Evolutionary conservation across 2,888 invertebrate genomes (phyloP).

Genomic region (Schizotus pectinicornis): DNA sequence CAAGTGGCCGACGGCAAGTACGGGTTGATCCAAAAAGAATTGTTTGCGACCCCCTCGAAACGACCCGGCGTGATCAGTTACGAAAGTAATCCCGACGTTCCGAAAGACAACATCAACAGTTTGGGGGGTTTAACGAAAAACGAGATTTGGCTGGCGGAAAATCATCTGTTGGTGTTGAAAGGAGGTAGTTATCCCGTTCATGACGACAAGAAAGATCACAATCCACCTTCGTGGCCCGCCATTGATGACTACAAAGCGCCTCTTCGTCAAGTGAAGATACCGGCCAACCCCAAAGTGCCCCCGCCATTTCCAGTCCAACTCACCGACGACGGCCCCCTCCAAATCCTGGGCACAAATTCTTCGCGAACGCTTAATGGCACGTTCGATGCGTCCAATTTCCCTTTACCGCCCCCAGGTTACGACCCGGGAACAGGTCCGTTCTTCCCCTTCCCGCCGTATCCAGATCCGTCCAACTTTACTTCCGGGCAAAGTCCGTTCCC

Average conservation of each 20-base stretch:
- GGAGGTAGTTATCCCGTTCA: conserved; percentile 74
- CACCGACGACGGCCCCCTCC: conserved; percentile 82
- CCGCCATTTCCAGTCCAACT: conserved; percentile 94
- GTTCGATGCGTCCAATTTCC: conserved; percentile 58
- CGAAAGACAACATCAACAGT: conserved; percentile 79
- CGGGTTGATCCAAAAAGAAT: conserved; percentile 84
- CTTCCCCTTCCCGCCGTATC: conserved; percentile 63
- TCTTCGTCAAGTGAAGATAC: conserved; percentile 82
- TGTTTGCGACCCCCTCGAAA: conserved; percentile 73
- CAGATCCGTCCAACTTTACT: conserved; percentile 70
- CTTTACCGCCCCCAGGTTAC: conserved; percentile 55
- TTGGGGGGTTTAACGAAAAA: conserved; percentile 83
- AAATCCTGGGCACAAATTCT: conserved; percentile 84
- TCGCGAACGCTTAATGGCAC: conserved; percentile 74
- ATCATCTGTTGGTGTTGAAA: conserved; percentile 81
- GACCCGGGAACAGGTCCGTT: conserved; percentile 61
- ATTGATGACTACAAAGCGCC: conserved; percentile 87
- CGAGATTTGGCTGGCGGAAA: conserved; percentile 90
- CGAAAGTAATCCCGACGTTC: conserved; percentile 78
- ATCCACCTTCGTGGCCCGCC: conserved; percentile 70
- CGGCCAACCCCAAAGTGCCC: conserved; percentile 81
- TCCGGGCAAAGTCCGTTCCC: conserved; percentile 70
- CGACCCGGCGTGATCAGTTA: conserved; percentile 84
- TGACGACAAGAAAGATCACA: conserved; percentile 59
- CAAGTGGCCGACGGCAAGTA: conserved; percentile 91